Evolutionary conservation across 2,888 invertebrate genomes (phyloP), one percentile per base, ranked within the genome.

Genomic region (Nysson spinosus): DNA sequence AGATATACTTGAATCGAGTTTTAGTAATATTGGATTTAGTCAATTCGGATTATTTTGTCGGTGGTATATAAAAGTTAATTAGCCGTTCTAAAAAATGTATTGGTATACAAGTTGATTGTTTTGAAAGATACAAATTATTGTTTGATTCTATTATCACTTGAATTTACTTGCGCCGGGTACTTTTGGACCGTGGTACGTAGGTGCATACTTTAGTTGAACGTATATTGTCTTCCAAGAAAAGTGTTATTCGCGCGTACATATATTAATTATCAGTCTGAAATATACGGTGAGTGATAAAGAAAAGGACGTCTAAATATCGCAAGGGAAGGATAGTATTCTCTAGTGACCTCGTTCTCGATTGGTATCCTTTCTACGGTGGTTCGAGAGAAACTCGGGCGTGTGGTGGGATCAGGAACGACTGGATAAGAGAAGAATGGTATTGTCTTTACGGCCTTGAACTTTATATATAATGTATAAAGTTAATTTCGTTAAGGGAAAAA

Each of bases 391-490:
- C 43, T 49, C 66, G 64, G 54, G 46, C 50, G 34, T 37, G 42
- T 24, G 17, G 20, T 12, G 24, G 40, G 39, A 51, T 19, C 11
- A 20, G 44, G 35, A 35, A 34, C 16, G 52, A 35, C 60, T 12
- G 12, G 17, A 30, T 5, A 14, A 17, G 14, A 44, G 19, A 52
- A 52, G 39, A 63, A 52, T 22, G 47, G 65, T 72, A 75, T 75
- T 71, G 68, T 76, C 69, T 61, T 50, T 55, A 28, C 44, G 71
- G 57, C 70, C 75, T 69, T 72, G 72, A 69, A 75, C 69, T 72
- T 71, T 69, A 40, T 32, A 30, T 46, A 32, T 52, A n/a, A n/a
- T 37, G 49, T 34, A 14, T 11, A 34, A 50, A 35, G 9, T n/a
- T 7, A n/a, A 4, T 19, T 4, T 3, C 4, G 3, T 9, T 16